Evolutionary conservation across 2,888 invertebrate genomes (phyloP), one percentile per base, ranked within the genome.

Genomic region (Siphonodentalium dalli): DNA sequence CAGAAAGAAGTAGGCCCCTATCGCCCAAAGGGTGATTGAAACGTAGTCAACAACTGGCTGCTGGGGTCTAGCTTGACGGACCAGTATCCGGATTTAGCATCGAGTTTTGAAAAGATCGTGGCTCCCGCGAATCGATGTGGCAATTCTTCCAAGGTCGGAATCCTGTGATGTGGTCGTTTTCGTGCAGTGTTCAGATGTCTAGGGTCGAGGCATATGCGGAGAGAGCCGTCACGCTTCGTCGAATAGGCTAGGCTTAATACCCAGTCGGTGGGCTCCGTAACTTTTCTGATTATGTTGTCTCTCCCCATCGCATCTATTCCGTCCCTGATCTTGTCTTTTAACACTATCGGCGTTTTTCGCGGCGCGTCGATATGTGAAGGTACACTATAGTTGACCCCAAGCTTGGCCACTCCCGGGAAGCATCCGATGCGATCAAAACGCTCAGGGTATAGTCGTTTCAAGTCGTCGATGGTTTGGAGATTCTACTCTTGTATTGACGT

Each of bases 251-350:
- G 26, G 3, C 50, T 38, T 28, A 44, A 54, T 5, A 56, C 60
- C 50, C 54, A 60, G 3, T 60, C 43, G 4, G 54, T 51, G 7
- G 54, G 48, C n/a, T 33, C 26, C 18, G 43, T 48, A 15, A 54
- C 61, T 21, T 50, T 61, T 9, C 21, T n/a, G 13, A 53, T 56
- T 26, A 46, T 33, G 7, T 26, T 27, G 37, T 41, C 27, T 20
- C 44, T 47, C 21, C 41, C 57, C 48, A 57, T 48, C 3, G 21
- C 29, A 11, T 45, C 33, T 4, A 56, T 24, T 28, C 53, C 52
- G 20, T 24, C 33, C 42, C 53, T 40, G 6, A 48, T 18, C 11
- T 18, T 28, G 13, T 42, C 35, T 27, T 47, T 41, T 28, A 58
- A 28, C 11, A 51, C 56, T 31, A 43, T 35, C 11, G 56, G 50